Evolutionary conservation across 2,113 vertebrate genomes (phyloP), one percentile per base, ranked within the genome.

Genomic region (Podilymbus podiceps): DNA sequence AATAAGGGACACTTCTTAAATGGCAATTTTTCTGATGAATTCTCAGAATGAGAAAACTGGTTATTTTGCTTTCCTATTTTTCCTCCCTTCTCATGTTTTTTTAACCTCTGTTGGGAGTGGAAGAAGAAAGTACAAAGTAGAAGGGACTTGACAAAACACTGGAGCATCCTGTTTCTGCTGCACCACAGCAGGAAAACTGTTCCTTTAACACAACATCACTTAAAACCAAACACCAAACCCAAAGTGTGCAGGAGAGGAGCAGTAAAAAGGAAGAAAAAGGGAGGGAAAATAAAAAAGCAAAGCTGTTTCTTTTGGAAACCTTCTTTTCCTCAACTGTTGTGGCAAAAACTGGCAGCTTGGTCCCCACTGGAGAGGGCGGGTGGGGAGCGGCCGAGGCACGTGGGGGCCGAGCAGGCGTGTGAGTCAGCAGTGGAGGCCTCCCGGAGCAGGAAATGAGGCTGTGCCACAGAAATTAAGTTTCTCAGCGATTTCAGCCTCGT

Each of bases 331-430:
- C 49, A 19, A 0, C 38, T 35, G 33, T 6, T 0, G 2, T 9
- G 50, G 49, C 0, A 1, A 33, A 10, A 9, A 5, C 0, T 1
- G 35, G 69, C 35, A n/a, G 21, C 42, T 33, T 0, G 0, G 66
- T 50, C 24, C 40, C 22, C 2, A 5, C 21, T 21, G 55, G 46
- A 16, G 28, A 12, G 46, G 31, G 38, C 3, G 79, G 67, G 56
- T 58, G 56, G 60, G 89, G 64, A 72, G n/a, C 9, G 0, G 22
- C 49, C 2, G 1, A 35, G 35, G 31, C 62, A 16, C 2, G 2
- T 47, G 16, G 56, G 63, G 79, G 27, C 84, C 1, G 1, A 58
- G 67, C 19, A 6, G 47, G 52, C 5, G 0, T 4, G 6, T 88
- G 86, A 88, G 44, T 68, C 95, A 94, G 82, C 66, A 5, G 38